Evolutionary conservation across 2,888 invertebrate species (phyloP).

Genomic region (Acanthosoma haemorrhoidale): DNA sequence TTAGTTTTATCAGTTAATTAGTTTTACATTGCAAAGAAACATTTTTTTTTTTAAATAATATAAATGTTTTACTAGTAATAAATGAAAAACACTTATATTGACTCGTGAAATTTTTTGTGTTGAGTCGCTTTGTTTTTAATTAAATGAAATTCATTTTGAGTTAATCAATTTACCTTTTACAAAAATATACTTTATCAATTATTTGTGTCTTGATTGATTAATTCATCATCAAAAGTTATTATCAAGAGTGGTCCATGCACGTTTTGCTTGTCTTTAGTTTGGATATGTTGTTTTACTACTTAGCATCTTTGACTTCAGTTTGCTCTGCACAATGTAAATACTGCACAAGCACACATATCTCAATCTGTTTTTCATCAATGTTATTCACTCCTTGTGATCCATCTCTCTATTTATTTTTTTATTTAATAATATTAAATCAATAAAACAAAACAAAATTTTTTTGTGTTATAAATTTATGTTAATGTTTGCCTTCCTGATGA

Average conservation of each 20-base stretch:
- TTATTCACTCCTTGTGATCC: too few relatives aligned
- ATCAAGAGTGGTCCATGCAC: background rate
- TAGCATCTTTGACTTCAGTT: background rate
- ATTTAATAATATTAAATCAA: background rate
- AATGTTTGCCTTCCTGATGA: background rate
- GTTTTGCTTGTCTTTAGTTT: background rate
- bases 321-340: slow-evolving; percentile 17
- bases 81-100: too few relatives aligned
- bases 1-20: too few relatives aligned
- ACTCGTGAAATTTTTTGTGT: too few relatives aligned
- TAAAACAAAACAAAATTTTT: background rate
- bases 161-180: too few relatives aligned
- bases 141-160: too few relatives aligned
- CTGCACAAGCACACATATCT: background rate
- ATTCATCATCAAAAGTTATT: background rate
- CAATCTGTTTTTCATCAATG: background rate
- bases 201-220: too few relatives aligned
- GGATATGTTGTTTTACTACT: slow-evolving; percentile 17
- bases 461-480: background rate
- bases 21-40: too few relatives aligned
- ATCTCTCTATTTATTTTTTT: background rate
- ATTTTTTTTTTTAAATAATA: too few relatives aligned
- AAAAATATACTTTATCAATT: too few relatives aligned
- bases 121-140: too few relatives aligned
- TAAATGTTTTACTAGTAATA: too few relatives aligned